Conservation (phyloP, 1,140 invertebrate species). For the Drosophila kanapiae region DNA sequence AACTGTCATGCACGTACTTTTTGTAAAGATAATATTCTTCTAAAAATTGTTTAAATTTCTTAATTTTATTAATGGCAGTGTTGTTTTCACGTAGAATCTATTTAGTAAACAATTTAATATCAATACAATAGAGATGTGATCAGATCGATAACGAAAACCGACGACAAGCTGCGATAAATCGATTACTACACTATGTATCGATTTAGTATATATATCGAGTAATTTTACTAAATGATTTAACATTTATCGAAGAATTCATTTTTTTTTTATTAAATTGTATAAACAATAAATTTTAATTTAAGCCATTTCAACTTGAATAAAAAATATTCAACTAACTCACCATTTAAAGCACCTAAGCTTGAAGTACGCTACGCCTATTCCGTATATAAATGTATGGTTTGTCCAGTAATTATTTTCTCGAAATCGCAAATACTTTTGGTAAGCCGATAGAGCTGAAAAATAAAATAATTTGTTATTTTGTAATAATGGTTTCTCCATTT, state of each 20-base stretch:
- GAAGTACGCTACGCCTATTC: conserved; percentile 97
- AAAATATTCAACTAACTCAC: conserved; percentile 88
- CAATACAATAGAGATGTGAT: conserved; percentile 34
- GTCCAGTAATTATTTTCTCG: conserved; percentile 94
- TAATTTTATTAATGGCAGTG: conserved; percentile 41
- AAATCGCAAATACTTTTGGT: conserved; percentile 95
- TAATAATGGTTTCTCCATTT: too few species aligned
- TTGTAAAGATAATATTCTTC: conserved; percentile 9
- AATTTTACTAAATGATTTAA: background rate
- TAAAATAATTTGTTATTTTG: background rate
- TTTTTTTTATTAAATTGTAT: background rate
- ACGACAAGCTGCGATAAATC: background rate
- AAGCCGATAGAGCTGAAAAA: conserved; percentile 94
- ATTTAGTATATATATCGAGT: conserved; percentile 10
- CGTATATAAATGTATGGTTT: conserved; percentile 96
- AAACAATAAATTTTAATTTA: background rate
- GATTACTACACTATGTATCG: background rate
- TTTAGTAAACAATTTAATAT: conserved; percentile 49
- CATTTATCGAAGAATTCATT: background rate
- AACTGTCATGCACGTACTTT: conserved; percentile 14
- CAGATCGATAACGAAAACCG: conserved; percentile 6
- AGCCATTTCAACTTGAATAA: background rate
- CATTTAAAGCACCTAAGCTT: conserved; percentile 97
- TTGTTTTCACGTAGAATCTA: conserved; percentile 44
- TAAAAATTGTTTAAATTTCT: conserved; percentile 22